A percentile compares a stretch with the other conserved stretches of the same genome.
These are phyloP conservation scores for Agriopis leucophaearia DNA, from an alignment of 2,888 invertebrate genomes.

Conservation along the genomic window DNA sequence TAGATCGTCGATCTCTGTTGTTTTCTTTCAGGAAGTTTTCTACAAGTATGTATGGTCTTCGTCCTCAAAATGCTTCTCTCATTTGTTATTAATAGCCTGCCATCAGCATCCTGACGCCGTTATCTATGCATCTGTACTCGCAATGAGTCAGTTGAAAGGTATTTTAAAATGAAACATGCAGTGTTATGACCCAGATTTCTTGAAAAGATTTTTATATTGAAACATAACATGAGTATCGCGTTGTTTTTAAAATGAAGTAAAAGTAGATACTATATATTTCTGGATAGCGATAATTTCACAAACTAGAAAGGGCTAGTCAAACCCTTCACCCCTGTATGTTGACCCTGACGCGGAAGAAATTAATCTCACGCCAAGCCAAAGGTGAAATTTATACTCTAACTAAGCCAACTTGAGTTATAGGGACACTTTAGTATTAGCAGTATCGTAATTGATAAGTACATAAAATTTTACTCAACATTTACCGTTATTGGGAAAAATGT, in stretches of 20 bases:
- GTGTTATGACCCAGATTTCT: constrained; percentile 27
- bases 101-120: constrained; percentile 21
- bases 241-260: constrained; percentile 1
- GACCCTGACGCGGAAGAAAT: constrained; percentile 82
- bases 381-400: constrained; percentile 54
- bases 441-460: constrained; percentile 13
- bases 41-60: constrained; percentile 12
- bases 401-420: constrained; percentile 40
- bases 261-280: neutral
- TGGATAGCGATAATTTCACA: constrained; percentile 7
- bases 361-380: constrained; percentile 70
- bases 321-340: constrained; percentile 73
- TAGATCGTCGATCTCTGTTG: constrained; percentile 49
- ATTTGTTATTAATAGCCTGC: constrained; percentile 17
- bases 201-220: constrained; percentile 22
- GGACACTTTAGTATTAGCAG: constrained; percentile 32
- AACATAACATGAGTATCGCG: constrained; percentile 9
- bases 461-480: constrained; percentile 16
- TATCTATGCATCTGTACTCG: constrained; percentile 32
- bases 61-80: constrained; percentile 16
- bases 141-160: constrained; percentile 27
- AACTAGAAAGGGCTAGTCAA: constrained; percentile 58
- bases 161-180: constrained; percentile 34
- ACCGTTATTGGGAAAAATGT: constrained; percentile 8
- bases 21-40: constrained; percentile 28